Evolutionary conservation across 2,888 invertebrate genomes (phyloP).

Genomic region (Drosophila putrida): DNA sequence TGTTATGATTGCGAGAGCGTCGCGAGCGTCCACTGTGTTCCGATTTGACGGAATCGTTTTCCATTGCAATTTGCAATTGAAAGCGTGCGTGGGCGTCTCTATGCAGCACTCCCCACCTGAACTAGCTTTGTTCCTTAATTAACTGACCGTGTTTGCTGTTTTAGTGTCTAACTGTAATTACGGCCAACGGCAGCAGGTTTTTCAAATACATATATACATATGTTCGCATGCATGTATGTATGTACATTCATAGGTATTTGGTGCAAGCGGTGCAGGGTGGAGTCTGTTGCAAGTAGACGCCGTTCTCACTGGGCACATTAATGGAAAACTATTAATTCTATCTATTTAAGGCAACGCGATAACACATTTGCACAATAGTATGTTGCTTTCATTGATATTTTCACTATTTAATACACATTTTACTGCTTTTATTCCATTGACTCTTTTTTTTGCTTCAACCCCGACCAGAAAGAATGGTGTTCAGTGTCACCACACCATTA

Average conservation of each 20-base stretch:
- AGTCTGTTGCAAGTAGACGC: slow-evolving; percentile 52
- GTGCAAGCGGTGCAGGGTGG: slow-evolving; percentile 52
- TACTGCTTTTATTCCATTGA: slow-evolving; percentile 47
- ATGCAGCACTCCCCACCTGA: slow-evolving; percentile 14
- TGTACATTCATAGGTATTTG: slow-evolving; percentile 62
- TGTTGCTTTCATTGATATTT: slow-evolving; percentile 46
- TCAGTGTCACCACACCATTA: slow-evolving; percentile 52
- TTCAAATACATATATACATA: slow-evolving; percentile 29
- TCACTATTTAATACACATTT: slow-evolving; percentile 68
- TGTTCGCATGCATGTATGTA: slow-evolving; percentile 17
- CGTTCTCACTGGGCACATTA: slow-evolving; percentile 38
- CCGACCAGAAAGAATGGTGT: slow-evolving; percentile 57
- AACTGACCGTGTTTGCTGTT: slow-evolving; percentile 64
- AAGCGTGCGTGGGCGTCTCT: slow-evolving; percentile 49
- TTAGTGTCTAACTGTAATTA: slow-evolving; percentile 76
- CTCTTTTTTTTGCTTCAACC: slow-evolving; percentile 60
- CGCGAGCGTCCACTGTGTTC: slow-evolving; percentile 94
- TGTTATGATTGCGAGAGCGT: slow-evolving; percentile 88
- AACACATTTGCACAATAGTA: slow-evolving; percentile 22
- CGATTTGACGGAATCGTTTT: slow-evolving; percentile 97
- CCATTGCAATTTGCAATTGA: slow-evolving; percentile 87
- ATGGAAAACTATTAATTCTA: slow-evolving; percentile 15
- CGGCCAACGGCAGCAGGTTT: slow-evolving; percentile 72
- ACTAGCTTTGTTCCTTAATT: slow-evolving; percentile 53
- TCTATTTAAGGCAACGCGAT: slow-evolving; percentile 25